A percentile compares a stretch with the other conserved stretches of the same genome.
Evolutionary conservation across 2,888 invertebrate species (phyloP).

Genomic region (Mythimna lalbum): DNA sequence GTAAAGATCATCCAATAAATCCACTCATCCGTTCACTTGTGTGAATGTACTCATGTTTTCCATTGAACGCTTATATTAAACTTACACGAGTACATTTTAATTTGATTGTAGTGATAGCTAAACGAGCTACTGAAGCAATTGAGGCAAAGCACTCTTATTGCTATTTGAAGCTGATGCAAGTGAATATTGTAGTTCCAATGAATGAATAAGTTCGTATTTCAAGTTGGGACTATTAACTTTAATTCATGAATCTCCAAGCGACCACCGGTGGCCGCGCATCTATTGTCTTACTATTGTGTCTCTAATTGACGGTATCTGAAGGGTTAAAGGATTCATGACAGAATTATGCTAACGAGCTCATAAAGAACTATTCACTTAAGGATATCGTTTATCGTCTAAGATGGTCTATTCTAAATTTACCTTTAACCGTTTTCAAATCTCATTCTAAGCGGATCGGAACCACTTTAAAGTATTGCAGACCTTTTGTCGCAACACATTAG

Average conservation of each 20-base stretch:
- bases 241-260: no score
- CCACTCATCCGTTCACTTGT: constrained; percentile 61
- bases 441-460: constrained; percentile 10
- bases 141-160: background rate
- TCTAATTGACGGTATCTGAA: no score
- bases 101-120: background rate
- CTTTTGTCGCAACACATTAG: constrained; percentile 50
- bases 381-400: background rate
- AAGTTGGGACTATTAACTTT: background rate
- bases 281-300: no score
- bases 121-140: background rate
- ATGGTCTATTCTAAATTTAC: background rate
- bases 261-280: no score
- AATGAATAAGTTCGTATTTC: background rate
- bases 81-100: background rate
- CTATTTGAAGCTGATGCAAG: background rate
- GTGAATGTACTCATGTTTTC: constrained; percentile 36
- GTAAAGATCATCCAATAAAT: constrained; percentile 73
- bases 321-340: background rate
- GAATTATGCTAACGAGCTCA: constrained; percentile 13
- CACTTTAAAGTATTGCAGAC: constrained; percentile 51
- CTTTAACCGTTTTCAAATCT: constrained; percentile 12
- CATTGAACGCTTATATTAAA: background rate
- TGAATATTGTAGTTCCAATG: background rate
- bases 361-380: background rate